Conservation (phyloP, 2,888 invertebrate species). For the Andricus quercusramuli region DNA sequence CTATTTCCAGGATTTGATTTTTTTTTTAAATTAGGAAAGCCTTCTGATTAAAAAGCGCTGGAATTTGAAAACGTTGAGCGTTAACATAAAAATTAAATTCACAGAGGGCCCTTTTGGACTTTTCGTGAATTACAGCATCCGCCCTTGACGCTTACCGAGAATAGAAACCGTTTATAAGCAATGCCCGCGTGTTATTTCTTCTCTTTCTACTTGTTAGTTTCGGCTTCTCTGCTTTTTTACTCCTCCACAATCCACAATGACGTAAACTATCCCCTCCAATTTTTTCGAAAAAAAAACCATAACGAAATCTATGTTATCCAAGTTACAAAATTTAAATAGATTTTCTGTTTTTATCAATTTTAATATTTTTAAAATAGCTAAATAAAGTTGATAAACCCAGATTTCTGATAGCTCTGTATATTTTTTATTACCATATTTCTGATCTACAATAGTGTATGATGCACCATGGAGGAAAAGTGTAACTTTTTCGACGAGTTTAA, state of each 20-base stretch:
- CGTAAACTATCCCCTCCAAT: neutral
- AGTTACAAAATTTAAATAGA: neutral
- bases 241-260: neutral
- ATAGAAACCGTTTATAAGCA: constrained; percentile 29
- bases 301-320: constrained; percentile 19
- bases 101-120: no score
- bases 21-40: no score
- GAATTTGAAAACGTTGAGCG: no score
- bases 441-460: no score
- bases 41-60: no score
- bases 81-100: no score
- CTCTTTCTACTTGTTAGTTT: constrained; percentile 27
- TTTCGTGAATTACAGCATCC: neutral
- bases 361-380: neutral
- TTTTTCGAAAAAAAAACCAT: constrained; percentile 10
- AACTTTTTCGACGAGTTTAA: no score
- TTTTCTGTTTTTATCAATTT: neutral
- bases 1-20: no score
- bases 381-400: neutral
- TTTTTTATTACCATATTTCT: neutral
- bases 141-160: constrained; percentile 12
- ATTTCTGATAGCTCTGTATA: neutral
- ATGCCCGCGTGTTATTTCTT: constrained; percentile 9
- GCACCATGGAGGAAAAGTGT: no score
- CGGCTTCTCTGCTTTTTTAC: constrained; percentile 18